Evolutionary conservation across 2,888 invertebrate species (phyloP).

Genomic region (Toxonevra muliebris): DNA sequence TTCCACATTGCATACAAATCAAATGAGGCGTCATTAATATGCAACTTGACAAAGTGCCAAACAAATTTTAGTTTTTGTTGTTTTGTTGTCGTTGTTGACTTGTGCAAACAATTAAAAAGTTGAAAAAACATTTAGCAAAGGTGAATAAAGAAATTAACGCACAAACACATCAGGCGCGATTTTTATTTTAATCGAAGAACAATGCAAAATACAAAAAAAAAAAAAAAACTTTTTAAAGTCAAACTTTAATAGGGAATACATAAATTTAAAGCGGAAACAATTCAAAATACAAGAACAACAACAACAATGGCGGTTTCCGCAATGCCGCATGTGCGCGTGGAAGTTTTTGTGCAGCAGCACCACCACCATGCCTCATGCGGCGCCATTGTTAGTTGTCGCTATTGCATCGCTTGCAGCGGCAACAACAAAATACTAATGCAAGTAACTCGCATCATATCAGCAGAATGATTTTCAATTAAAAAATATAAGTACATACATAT

Average conservation of each 20-base stretch:
- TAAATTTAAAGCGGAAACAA: neutral
- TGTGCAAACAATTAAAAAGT: constrained; percentile 34
- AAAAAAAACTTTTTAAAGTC: too few species aligned
- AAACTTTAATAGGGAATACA: neutral
- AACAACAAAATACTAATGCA: too few species aligned
- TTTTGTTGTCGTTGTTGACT: too few species aligned
- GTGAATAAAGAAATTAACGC: constrained; percentile 43
- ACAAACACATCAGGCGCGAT: constrained; percentile 60
- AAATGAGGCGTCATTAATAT: constrained; percentile 45
- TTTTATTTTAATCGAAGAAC: constrained; percentile 46
- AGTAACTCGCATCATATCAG: too few species aligned
- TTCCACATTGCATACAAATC: constrained; percentile 11
- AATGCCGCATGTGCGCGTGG: constrained; percentile 6
- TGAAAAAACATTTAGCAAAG: constrained; percentile 35
- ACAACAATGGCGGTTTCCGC: constrained; percentile 13
- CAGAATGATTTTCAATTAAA: too few species aligned
- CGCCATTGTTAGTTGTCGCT: constrained; percentile 17
- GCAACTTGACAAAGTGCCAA: neutral
- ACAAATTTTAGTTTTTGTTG: neutral
- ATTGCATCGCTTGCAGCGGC: constrained; percentile 11
- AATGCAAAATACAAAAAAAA: constrained; percentile 22
- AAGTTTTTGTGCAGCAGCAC: constrained; percentile 9
- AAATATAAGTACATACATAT: too few species aligned
- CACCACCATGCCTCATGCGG: constrained; percentile 26
- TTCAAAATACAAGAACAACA: neutral